Conservation (phyloP, 1,140 invertebrate genomes). For the Agrypnia vestita region DNA sequence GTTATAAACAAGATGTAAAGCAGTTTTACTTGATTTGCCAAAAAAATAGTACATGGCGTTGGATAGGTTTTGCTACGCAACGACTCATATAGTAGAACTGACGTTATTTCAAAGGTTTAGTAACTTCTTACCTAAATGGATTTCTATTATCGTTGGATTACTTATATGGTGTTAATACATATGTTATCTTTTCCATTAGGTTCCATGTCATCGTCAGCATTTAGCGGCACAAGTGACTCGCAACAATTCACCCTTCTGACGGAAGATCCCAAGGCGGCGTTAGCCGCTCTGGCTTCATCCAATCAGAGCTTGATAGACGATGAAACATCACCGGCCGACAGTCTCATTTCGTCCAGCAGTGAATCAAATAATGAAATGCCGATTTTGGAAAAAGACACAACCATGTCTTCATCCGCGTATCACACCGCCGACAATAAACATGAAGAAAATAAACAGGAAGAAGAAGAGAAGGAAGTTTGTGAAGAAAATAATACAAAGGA, state of each 20-base stretch:
- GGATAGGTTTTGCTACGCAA: no score
- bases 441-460: constrained; percentile 68
- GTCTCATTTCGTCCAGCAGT: constrained; percentile 81
- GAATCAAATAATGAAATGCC: constrained; percentile 76
- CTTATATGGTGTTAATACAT: not conserved
- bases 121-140: no score
- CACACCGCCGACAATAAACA: constrained; percentile 68
- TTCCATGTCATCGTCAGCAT: constrained; percentile 68
- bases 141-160: no score
- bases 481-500: constrained; percentile 63
- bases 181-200: constrained; percentile 61
- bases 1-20: no score
- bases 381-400: constrained; percentile 66
- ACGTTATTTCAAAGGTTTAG: no score
- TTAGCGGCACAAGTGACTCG: constrained; percentile 66
- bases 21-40: no score
- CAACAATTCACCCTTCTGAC: constrained; percentile 68
- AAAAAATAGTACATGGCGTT: no score
- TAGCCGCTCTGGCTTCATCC: constrained; percentile 80
- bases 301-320: constrained; percentile 80
- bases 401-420: constrained; percentile 68
- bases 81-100: no score
- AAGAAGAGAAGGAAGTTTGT: constrained; percentile 58
- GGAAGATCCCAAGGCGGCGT: constrained; percentile 84
- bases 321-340: constrained; percentile 87